Percentiles rank a stretch among this genome's conserved stretches.
Conservation (phyloP, 2,113 vertebrate genomes). For the Zootoca vivipara region DNA sequence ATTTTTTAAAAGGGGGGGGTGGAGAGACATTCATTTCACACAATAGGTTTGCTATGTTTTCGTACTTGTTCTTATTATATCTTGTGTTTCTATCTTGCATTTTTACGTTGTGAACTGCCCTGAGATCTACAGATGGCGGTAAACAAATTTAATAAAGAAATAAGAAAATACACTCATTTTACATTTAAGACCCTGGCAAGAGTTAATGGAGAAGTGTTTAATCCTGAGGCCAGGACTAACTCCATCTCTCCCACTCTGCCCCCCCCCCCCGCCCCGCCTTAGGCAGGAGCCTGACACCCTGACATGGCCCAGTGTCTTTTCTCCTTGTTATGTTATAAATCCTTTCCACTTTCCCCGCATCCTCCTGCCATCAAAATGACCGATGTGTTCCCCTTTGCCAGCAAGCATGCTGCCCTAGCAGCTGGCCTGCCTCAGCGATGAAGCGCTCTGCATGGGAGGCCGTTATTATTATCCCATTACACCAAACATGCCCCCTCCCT, state of each 20-base stretch:
- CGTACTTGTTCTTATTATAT: too few species aligned
- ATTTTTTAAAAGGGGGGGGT: neutral
- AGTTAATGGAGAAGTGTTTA: neutral
- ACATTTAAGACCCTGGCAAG: neutral
- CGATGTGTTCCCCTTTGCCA: slow-evolving; percentile 68
- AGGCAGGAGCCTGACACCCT: slow-evolving; percentile 27
- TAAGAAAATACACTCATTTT: too few species aligned
- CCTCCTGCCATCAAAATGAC: slow-evolving; percentile 34
- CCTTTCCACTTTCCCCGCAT: neutral
- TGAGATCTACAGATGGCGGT: too few species aligned
- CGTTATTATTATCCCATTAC: slow-evolving; percentile 75
- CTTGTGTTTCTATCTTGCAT: too few species aligned
- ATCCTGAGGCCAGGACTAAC: slow-evolving; percentile 12
- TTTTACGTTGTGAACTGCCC: too few species aligned
- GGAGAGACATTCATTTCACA: too few species aligned
- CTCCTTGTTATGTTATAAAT: neutral
- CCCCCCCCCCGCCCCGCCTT: slow-evolving; percentile 26
- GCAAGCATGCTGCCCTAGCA: slow-evolving; percentile 73
- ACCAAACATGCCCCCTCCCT: slow-evolving; percentile 75
- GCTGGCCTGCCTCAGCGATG: slow-evolving; percentile 74
- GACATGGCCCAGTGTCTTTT: slow-evolving; percentile 28
- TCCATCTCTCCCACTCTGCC: slow-evolving; percentile 47
- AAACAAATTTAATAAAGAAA: too few species aligned
- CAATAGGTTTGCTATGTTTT: too few species aligned
- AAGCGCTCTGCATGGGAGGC: slow-evolving; percentile 72